These are phyloP conservation scores for Fistularia commersonii DNA, from an alignment of 2,797 vertebrate species.

Conservation along the genomic window DNA sequence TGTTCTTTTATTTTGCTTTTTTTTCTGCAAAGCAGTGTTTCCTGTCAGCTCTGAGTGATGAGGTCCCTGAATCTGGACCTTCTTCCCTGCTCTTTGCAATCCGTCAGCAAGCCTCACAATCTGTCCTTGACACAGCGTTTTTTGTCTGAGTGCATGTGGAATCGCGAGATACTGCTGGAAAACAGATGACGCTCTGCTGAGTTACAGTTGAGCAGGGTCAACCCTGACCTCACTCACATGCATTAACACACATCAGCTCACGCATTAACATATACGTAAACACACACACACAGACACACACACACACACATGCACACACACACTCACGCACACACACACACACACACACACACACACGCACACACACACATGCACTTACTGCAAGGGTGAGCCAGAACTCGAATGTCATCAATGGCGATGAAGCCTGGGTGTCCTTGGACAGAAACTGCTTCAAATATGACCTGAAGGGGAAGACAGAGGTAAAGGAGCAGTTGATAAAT, in stretches of 20 bases:
- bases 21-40: conserved; percentile 24
- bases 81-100: conserved; percentile 41
- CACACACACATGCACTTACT: conserved; percentile 74
- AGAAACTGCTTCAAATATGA: conserved; percentile 94
- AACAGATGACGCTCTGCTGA: conserved; percentile 46
- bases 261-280: conserved; percentile 1
- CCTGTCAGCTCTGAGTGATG: conserved; percentile 55
- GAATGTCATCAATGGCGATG: conserved; percentile 93
- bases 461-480: conserved; percentile 63
- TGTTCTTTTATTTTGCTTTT: not conserved
- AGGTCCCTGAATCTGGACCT: conserved; percentile 45
- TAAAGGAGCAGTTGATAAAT: not conserved
- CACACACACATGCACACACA: conserved; percentile 7
- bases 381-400: conserved; percentile 94
- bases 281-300: conserved; percentile 8
- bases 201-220: conserved; percentile 30
- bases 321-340: not conserved
- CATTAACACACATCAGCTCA: conserved; percentile 3
- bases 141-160: conserved; percentile 17
- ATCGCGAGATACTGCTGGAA: conserved; percentile 12
- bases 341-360: too few species aligned
- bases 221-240: conserved; percentile 5
- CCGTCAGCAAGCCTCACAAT: conserved; percentile 42
- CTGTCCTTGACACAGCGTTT: conserved; percentile 15
- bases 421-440: conserved; percentile 92